Evolutionary conservation across 2,797 vertebrate species (phyloP), one percentile per base, ranked within the genome.

Genomic region (Neoniphon sammara): DNA sequence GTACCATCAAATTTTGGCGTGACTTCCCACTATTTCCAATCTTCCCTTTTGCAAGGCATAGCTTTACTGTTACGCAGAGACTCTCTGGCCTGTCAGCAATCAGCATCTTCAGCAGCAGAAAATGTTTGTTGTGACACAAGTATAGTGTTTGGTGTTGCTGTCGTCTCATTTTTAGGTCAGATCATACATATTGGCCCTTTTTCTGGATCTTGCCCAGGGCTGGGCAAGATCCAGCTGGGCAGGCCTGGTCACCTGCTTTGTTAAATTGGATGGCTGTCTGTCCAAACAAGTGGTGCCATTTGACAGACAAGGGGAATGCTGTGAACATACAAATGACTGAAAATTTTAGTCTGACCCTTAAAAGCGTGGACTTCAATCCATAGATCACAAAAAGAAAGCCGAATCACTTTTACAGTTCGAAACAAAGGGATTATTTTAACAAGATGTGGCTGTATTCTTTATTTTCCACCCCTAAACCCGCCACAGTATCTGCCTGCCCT

Each of bases 321-420:
- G 57, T 75, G 63, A 86, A 75, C 64, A 70, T 17, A 12, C 60
- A 76, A 74, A 66, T 77, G 64, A 68, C 54, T 72, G 72, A 47
- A 87, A 88, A 84, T 85, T 74, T 86, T 77, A 68, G 78, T 82
- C 81, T 86, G 10, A 58, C 82, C 76, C 88, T 92, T 93, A 90
- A 92, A 89, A 88, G 57, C 76, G 73, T 60, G 67, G 60, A 68
- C 84, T 85, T 80, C 90, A 88, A 92, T 90, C 88, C 56, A 21
- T 11, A 67, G 82, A 73, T 90, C 80, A 57, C 64, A 53, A 73
- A 77, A 65, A 75, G 42, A 47, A 58, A 63, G 67, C 64, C 27
- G 84, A 90, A 85, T 81, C 50, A 85, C 85, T 88, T 90, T 85
- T 81, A 68, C 82, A 80, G 87, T 60, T 71, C 60, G 55, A 87